These are phyloP conservation scores for Siniperca knerii DNA, from an alignment of 2,113 vertebrate species.

Conservation along the genomic window DNA sequence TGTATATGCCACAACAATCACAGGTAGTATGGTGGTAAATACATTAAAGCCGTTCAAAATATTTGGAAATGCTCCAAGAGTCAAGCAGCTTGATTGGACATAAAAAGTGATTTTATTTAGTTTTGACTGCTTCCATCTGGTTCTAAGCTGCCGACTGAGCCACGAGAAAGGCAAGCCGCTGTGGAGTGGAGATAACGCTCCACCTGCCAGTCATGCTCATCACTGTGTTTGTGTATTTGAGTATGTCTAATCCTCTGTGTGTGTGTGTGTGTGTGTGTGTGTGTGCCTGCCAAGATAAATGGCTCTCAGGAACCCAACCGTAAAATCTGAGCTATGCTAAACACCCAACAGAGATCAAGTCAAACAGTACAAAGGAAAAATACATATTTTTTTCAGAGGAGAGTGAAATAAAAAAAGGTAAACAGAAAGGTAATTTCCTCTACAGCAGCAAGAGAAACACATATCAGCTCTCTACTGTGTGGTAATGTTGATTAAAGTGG, in stretches of 20 bases:
- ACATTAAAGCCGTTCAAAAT: conserved; percentile 19
- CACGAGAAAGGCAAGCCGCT: conserved; percentile 58
- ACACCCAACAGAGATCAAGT: conserved; percentile 53
- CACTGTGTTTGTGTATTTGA: conserved; percentile 39
- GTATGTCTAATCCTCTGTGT: conserved; percentile 5
- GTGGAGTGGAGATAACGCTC: conserved; percentile 71
- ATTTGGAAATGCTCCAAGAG: conserved; percentile 9
- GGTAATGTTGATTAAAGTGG: not conserved
- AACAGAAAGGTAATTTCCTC: conserved; percentile 14
- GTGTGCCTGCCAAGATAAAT: conserved; percentile 54
- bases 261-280: not conserved
- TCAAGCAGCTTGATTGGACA: conserved; percentile 17
- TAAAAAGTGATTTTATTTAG: conserved; percentile 37
- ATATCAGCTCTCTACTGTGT: not conserved
- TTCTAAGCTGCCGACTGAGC: conserved; percentile 55
- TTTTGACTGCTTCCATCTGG: conserved; percentile 29
- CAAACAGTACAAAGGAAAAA: conserved; percentile 38
- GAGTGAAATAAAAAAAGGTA: not conserved
- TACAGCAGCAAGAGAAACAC: not conserved
- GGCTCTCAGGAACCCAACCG: conserved; percentile 49
- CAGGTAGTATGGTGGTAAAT: conserved; percentile 2
- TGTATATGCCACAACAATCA: not conserved
- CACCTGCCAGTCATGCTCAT: conserved; percentile 69
- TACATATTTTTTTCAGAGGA: not conserved
- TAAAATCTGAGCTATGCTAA: conserved; percentile 53